Evolutionary conservation across 2,888 invertebrate genomes (phyloP), one percentile per base, ranked within the genome.

Genomic region (Podabrus alpinus): DNA sequence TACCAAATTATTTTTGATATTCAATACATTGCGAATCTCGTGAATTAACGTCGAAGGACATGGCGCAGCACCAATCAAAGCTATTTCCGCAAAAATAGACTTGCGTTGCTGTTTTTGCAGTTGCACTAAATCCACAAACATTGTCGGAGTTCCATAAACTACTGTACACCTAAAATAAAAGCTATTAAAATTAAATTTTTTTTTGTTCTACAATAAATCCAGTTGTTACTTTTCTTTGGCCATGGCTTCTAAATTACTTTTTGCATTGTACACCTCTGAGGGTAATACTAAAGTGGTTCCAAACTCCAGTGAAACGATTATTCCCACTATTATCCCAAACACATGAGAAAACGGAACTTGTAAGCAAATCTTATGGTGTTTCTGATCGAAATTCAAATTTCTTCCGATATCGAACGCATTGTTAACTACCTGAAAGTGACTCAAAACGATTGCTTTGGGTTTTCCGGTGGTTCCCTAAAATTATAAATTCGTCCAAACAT

Each of bases 321-420:
- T 88, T 0, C 91, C 92, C 64, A 92, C 87, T 1, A 92, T 89
- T 74, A 92, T 91, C 0, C 95, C 96, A 84, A 92, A 96, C 45
- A 93, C 94, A 85, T 97, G 97, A 84, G 95, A 96, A 19, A 95
- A 88, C 0, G 96, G 96, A 15, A 94, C 93, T 82, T 94, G 93
- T 2, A 92, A 81, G 78, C 92, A 92, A 73, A 91, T 86, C 74
- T 82, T 90, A 15, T 89, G 88, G 79, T 90, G 88, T 19, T 86
- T 88, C 17, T 87, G 85, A 66, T 88, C 79, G 1, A 90, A 82
- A 11, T 86, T 86, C 66, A 87, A 86, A 75, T 91, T 87, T 29
- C 84, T 87, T 0, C 92, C 93, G 71, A 92, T 88, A 81, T 91
- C 90, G 82, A 90, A 91, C 7, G 92, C 90, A 85, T 96, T 96